phyloP scores from a whole-genome alignment of 2,797 vertebrate species.

The Chelon labrosus region DNA sequence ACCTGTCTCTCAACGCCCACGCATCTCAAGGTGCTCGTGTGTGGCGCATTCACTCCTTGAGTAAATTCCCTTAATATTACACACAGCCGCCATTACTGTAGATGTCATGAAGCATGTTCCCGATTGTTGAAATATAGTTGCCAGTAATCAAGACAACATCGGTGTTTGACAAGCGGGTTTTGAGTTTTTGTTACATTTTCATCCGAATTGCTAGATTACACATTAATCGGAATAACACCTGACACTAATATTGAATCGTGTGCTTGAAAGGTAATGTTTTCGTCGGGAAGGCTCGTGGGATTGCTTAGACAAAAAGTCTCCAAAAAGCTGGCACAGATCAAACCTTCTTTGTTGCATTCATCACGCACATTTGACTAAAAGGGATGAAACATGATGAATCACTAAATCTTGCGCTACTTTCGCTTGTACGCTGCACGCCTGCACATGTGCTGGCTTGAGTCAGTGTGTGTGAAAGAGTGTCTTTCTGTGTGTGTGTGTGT shows the following conservation, averaged over 20 bases:
- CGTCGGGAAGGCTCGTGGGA: no score
- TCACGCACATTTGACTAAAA: slow-evolving; percentile 9
- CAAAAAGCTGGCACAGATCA: not conserved
- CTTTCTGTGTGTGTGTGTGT: slow-evolving; percentile 1
- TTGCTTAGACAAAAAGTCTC: not conserved
- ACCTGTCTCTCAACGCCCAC: slow-evolving; percentile 54
- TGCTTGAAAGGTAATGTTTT: no score
- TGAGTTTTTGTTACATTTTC: no score
- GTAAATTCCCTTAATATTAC: not conserved
- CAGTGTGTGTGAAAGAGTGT: slow-evolving; percentile 40
- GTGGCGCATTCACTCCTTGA: not conserved
- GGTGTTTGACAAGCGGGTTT: no score
- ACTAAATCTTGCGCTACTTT: slow-evolving; percentile 59
- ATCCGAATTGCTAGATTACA: no score
- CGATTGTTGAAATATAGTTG: no score
- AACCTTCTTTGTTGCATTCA: slow-evolving; percentile 20
- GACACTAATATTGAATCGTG: no score
- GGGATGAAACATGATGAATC: slow-evolving; percentile 55
- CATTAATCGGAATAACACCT: no score
- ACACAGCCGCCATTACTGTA: no score
- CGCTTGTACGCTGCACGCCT: slow-evolving; percentile 51
- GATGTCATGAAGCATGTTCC: no score
- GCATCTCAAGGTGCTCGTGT: slow-evolving; percentile 24
- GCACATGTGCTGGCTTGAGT: slow-evolving; percentile 66
- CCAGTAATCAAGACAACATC: no score